phyloP scores from a whole-genome alignment of 2,113 vertebrate species.

The Sorex fumeus region DNA sequence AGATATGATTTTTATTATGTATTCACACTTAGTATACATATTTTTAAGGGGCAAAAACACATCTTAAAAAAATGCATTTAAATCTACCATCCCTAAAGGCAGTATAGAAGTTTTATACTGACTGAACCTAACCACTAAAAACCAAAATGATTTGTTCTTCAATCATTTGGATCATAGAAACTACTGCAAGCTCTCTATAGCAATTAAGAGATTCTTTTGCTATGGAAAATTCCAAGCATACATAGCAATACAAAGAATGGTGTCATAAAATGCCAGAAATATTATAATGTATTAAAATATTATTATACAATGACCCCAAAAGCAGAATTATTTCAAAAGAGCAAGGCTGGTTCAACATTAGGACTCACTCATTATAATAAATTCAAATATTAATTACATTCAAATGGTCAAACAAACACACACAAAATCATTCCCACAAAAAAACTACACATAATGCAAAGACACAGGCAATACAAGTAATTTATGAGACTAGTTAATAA shows the following conservation, averaged over 20 bases:
- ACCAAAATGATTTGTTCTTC: constrained; percentile 3
- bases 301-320: not conserved
- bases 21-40: not conserved
- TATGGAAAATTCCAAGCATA: not conserved
- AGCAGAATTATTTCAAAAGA: constrained; percentile 16
- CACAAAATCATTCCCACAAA: not conserved
- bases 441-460: not conserved
- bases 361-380: not conserved
- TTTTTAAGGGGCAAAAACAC: not conserved
- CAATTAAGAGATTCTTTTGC: not conserved
- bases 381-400: not conserved
- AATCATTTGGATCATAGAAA: not conserved
- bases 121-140: not conserved
- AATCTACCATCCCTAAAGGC: not conserved
- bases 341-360: not conserved
- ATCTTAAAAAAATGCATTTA: constrained; percentile 14
- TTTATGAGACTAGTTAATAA: not conserved
- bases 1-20: no score
- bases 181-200: not conserved
- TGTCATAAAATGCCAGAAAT: not conserved
- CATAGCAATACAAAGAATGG: not conserved
- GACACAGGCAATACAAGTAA: not conserved
- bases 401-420: not conserved
- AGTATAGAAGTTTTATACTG: not conserved
- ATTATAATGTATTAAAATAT: not conserved